phyloP scores from a whole-genome alignment of 2,113 vertebrate genomes.

The Bucco capensis region DNA sequence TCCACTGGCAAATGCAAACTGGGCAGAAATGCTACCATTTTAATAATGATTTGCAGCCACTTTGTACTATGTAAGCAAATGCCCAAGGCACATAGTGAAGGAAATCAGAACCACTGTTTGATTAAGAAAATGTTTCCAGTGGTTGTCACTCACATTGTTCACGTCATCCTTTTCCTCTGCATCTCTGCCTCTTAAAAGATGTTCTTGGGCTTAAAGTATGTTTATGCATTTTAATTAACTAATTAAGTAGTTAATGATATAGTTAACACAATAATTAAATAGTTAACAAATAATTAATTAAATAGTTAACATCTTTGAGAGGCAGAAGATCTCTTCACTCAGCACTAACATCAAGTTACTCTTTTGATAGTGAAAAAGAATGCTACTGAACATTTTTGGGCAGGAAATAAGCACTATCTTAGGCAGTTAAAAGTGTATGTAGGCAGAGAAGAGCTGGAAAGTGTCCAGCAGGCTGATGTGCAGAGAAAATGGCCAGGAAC shows the following conservation, averaged over 20 bases:
- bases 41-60: not conserved
- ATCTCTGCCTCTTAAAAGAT: not conserved
- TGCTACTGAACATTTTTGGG: not conserved
- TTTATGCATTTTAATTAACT: not conserved
- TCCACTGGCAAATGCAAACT: not conserved
- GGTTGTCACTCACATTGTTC: not conserved
- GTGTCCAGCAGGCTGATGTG: slow-evolving; percentile 4
- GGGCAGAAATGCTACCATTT: not conserved
- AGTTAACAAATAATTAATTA: no score
- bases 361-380: not conserved
- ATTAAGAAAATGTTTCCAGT: not conserved
- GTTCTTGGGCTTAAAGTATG: not conserved
- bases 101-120: not conserved
- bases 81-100: not conserved
- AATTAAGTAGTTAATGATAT: not conserved
- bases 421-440: not conserved
- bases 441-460: slow-evolving; percentile 31
- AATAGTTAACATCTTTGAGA: not conserved
- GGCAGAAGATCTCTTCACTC: not conserved
- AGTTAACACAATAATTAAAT: no score
- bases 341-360: not conserved
- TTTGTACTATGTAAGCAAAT: not conserved
- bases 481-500: not conserved
- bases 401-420: not conserved
- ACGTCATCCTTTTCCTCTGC: not conserved